These are phyloP conservation scores for Zygaena filipendulae DNA, from an alignment of 2,888 invertebrate genomes.

Conservation along the genomic window DNA sequence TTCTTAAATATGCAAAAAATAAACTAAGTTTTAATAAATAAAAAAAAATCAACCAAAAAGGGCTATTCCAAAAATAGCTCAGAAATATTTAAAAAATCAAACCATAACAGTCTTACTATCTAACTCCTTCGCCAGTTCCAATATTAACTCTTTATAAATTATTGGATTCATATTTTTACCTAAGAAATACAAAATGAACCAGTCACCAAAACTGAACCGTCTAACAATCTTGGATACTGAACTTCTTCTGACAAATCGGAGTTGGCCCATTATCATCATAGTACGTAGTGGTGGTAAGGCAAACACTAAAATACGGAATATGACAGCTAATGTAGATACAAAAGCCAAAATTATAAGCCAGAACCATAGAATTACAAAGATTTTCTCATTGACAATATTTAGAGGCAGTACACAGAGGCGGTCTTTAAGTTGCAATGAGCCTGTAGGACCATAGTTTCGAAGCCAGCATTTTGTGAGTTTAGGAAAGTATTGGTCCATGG, in stretches of 20 bases:
- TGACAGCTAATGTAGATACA: constrained; percentile 70
- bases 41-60: no score
- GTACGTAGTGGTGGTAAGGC: constrained; percentile 67
- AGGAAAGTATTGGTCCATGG: constrained; percentile 76
- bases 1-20: no score
- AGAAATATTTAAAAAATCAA: constrained; percentile 20
- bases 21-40: no score
- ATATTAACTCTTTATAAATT: constrained; percentile 72
- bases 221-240: constrained; percentile 63
- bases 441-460: constrained; percentile 69
- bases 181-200: constrained; percentile 80
- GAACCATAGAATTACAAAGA: constrained; percentile 79
- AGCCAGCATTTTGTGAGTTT: constrained; percentile 75
- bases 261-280: constrained; percentile 71
- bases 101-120: constrained; percentile 36
- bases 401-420: constrained; percentile 79
- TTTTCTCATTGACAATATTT: constrained; percentile 84
- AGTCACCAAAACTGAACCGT: constrained; percentile 74
- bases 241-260: constrained; percentile 60
- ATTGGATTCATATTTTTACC: constrained; percentile 80
- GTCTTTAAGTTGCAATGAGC: constrained; percentile 66
- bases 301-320: constrained; percentile 72
- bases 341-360: constrained; percentile 76
- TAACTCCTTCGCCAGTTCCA: constrained; percentile 54
- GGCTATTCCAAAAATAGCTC: no score